These are phyloP conservation scores for Synanthedon andrenaeformis DNA, from an alignment of 2,888 invertebrate species.

Conservation along the genomic window DNA sequence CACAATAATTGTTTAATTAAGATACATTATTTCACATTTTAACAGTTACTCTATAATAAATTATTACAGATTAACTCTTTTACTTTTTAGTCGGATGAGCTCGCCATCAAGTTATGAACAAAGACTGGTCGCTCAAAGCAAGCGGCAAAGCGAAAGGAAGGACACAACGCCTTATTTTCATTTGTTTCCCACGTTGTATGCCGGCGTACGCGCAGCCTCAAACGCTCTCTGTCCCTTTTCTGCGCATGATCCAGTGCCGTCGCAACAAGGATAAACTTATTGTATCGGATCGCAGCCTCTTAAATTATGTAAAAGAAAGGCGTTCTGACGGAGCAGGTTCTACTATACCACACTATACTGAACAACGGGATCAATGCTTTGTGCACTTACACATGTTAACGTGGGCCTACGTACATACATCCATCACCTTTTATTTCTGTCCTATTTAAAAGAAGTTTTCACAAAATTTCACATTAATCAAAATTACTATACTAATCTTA, in stretches of 20 bases:
- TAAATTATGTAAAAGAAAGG: constrained; percentile 22
- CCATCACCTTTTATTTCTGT: neutral
- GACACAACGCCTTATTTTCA: constrained; percentile 45
- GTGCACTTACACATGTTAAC: neutral
- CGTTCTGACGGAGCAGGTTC: constrained; percentile 38
- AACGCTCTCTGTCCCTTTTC: constrained; percentile 20
- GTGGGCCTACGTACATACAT: neutral
- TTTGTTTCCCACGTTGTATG: constrained; percentile 52
- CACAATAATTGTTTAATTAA: no score
- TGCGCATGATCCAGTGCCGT: constrained; percentile 8
- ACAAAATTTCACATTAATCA: no score
- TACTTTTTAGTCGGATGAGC: no score
- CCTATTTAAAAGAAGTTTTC: no score
- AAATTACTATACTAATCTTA: no score
- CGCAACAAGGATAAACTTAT: constrained; percentile 7
- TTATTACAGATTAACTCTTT: no score
- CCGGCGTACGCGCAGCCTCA: constrained; percentile 18
- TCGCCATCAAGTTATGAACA: constrained; percentile 21
- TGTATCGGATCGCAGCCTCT: neutral
- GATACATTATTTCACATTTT: no score
- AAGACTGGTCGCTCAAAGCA: neutral
- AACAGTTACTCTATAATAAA: no score
- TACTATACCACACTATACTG: constrained; percentile 18
- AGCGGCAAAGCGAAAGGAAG: constrained; percentile 46
- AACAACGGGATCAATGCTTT: constrained; percentile 31